These are phyloP conservation scores for Pocillopora grandis DNA, from an alignment of 92 coral and sea anemone genomes.

Conservation along the genomic window DNA sequence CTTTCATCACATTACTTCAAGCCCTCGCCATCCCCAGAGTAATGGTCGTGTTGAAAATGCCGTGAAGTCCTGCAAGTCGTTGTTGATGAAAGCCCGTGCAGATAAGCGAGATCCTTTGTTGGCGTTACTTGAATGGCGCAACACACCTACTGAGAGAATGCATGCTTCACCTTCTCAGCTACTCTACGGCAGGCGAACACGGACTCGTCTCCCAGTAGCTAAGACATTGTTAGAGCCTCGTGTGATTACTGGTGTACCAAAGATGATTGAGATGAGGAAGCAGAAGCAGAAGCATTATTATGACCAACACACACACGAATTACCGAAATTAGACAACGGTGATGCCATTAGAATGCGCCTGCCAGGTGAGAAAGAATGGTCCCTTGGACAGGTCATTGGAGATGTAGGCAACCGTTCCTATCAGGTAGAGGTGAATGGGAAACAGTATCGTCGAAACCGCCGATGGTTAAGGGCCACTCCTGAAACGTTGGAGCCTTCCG, in stretches of 20 bases:
- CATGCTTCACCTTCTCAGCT: constrained; percentile 45
- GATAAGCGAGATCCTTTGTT: constrained; percentile 38
- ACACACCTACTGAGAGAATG: constrained; percentile 29
- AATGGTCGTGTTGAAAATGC: constrained; percentile 8
- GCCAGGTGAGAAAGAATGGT: constrained; percentile 37
- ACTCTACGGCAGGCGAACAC: constrained; percentile 33
- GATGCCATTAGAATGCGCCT: constrained; percentile 44
- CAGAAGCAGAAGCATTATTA: constrained; percentile 34
- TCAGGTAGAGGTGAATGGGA: constrained; percentile 22
- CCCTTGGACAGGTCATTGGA: constrained; percentile 38
- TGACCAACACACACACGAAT: constrained; percentile 28
- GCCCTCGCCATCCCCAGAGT: constrained; percentile 34
- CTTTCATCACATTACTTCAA: constrained; percentile 36
- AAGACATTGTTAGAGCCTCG: constrained; percentile 29
- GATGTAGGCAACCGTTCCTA: constrained; percentile 35
- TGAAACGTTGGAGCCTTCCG: constrained; percentile 2
- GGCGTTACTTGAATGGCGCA: constrained; percentile 48
- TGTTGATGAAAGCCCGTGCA: constrained; percentile 39
- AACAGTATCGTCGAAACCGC: constrained; percentile 17
- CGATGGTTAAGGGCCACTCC: constrained; percentile 24
- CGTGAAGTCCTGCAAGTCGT: constrained; percentile 36
- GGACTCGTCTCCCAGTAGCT: constrained; percentile 49
- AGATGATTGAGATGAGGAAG: constrained; percentile 24
- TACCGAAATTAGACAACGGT: constrained; percentile 25
- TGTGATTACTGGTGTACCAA: constrained; percentile 9